These are phyloP conservation scores for Gerris buenoi DNA, from an alignment of 1,140 invertebrate species.

Conservation along the genomic window DNA sequence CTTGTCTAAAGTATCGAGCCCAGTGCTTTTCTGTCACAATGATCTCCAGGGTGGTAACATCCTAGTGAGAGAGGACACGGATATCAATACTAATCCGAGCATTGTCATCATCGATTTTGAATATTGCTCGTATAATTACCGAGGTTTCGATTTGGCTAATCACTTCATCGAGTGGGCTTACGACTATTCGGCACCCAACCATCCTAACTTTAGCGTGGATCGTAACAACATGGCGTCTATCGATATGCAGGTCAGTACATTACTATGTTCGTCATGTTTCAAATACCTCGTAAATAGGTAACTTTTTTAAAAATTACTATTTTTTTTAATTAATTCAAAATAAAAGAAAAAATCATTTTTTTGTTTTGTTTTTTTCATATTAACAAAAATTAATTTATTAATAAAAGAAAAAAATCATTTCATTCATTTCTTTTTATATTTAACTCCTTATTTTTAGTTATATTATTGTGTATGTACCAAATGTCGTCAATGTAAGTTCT, in stretches of 20 bases:
- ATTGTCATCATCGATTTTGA: slow-evolving; percentile 81
- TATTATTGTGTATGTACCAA: no score
- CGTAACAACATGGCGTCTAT: slow-evolving; percentile 50
- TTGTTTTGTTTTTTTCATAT: no score
- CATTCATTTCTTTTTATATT: not conserved
- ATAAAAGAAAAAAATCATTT: not conserved
- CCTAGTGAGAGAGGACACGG: slow-evolving; percentile 22
- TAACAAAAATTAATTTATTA: no score
- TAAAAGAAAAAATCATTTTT: no score
- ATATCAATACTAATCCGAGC: slow-evolving; percentile 7
- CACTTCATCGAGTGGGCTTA: slow-evolving; percentile 92
- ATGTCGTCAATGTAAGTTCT: not conserved
- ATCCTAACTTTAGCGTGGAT: slow-evolving; percentile 61
- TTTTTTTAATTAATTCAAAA: not conserved
- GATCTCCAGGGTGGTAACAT: slow-evolving; percentile 86
- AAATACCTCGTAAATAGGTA: not conserved
- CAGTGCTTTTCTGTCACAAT: slow-evolving; percentile 93
- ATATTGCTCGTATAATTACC: slow-evolving; percentile 84
- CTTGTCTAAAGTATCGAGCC: slow-evolving; percentile 39
- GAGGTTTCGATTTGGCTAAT: slow-evolving; percentile 90
- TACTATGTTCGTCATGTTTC: not conserved
- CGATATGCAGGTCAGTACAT: slow-evolving; percentile 55
- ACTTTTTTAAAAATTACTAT: not conserved
- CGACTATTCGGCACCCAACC: slow-evolving; percentile 63
- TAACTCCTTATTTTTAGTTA: not conserved